Percentiles rank a stretch among this genome's conserved stretches.
phyloP scores from a whole-genome alignment of 2,888 invertebrate species.

The Hedychridium roseum region DNA sequence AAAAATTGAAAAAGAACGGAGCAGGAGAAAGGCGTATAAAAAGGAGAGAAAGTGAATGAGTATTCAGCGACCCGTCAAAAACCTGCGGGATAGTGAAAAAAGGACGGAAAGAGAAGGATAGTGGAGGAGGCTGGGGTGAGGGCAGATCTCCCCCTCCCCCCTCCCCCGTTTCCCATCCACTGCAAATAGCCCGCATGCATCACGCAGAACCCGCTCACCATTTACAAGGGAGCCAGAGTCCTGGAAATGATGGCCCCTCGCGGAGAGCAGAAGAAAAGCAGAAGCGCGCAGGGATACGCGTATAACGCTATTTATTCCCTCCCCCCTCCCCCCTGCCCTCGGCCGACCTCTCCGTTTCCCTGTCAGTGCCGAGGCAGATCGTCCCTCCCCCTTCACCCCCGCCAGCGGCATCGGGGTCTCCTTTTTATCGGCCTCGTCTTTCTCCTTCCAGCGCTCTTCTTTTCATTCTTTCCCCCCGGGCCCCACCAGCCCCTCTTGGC shows the following conservation, averaged over 20 bases:
- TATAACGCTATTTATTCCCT: slow-evolving; percentile 38
- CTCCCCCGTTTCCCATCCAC: slow-evolving; percentile 22
- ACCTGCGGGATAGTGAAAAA: slow-evolving; percentile 37
- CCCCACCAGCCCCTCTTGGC: slow-evolving; percentile 21
- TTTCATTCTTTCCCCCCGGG: slow-evolving; percentile 22
- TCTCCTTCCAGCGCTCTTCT: slow-evolving; percentile 14
- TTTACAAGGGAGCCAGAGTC: slow-evolving; percentile 41
- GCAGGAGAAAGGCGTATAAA: too few species aligned
- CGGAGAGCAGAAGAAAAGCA: slow-evolving; percentile 38
- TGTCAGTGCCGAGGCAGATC: not conserved
- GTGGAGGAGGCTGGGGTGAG: too few species aligned
- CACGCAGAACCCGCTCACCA: slow-evolving; percentile 32
- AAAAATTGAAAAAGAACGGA: not conserved
- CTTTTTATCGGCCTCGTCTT: slow-evolving; percentile 11
- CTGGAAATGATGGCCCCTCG: slow-evolving; percentile 42
- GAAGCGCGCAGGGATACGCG: slow-evolving; percentile 28
- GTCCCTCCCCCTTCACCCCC: slow-evolving; percentile 12
- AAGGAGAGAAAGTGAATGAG: too few species aligned
- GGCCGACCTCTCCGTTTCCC: slow-evolving; percentile 2
- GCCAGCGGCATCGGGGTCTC: too few species aligned
- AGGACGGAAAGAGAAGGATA: too few species aligned
- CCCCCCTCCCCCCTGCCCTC: slow-evolving; percentile 7
- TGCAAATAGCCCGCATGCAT: slow-evolving; percentile 51
- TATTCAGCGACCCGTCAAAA: slow-evolving; percentile 42
- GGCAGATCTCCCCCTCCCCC: too few species aligned